Evolutionary conservation across 2,113 vertebrate genomes (phyloP).

Genomic region (Seriola aureovittata): DNA sequence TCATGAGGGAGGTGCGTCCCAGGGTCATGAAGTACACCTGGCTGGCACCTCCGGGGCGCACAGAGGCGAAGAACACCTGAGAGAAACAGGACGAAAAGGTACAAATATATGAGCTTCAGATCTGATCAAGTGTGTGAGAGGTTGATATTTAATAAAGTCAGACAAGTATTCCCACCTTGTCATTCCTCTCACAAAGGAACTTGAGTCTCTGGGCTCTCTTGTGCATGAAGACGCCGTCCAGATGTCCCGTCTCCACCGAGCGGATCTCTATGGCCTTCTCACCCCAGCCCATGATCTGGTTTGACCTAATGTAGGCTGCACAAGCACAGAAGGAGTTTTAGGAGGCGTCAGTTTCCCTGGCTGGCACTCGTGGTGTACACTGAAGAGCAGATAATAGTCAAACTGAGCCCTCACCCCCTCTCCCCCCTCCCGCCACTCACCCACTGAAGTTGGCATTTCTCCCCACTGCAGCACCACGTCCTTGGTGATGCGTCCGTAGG

Average conservation of each 20-base stretch:
- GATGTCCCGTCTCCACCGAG: slow-evolving; percentile 84
- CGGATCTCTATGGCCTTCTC: slow-evolving; percentile 86
- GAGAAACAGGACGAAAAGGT: neutral
- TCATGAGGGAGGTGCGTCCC: slow-evolving; percentile 83
- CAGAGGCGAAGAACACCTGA: slow-evolving; percentile 85
- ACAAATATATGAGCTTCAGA: neutral
- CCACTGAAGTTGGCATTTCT: slow-evolving; percentile 86
- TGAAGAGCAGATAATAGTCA: no score
- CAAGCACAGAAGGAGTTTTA: neutral
- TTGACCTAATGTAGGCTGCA: slow-evolving; percentile 86
- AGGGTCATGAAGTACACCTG: slow-evolving; percentile 87
- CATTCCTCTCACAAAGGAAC: slow-evolving; percentile 84
- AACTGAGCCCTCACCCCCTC: no score
- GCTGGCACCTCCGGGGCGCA: slow-evolving; percentile 81
- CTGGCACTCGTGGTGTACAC: no score
- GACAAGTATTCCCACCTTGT: slow-evolving; percentile 73
- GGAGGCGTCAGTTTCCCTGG: neutral
- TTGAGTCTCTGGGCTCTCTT: slow-evolving; percentile 85
- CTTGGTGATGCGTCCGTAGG: slow-evolving; percentile 86
- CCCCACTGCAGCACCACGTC: slow-evolving; percentile 87
- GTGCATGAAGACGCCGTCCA: slow-evolving; percentile 86
- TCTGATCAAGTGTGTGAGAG: no score
- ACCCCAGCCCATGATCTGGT: slow-evolving; percentile 87
- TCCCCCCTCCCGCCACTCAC: slow-evolving; percentile 40
- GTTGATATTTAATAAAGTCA: no score